Base-by-base conservation (phyloP, 2,797 vertebrate genomes). In the Halcyon smyrnensis region DNA sequence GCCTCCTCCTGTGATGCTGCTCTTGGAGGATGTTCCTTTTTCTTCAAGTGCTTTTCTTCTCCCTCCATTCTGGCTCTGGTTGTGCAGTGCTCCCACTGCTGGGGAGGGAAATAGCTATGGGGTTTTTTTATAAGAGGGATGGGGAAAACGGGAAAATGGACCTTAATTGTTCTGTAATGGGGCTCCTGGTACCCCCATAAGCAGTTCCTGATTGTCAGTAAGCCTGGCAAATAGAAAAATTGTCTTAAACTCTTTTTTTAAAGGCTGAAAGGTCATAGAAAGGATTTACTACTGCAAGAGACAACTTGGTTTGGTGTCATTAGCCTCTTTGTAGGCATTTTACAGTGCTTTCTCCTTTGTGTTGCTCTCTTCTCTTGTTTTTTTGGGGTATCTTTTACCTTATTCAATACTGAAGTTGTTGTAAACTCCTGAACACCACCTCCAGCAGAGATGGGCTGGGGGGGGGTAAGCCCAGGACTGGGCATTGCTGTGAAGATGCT, bases 261-360 rank as follows among this genome's bases (percentile, higher is more conserved):
- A 78, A 82, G 65, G 62, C 86, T 89, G 83, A 74, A 87, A 95
- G 79, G 67, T 87, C 56, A 23, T 74, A 85, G 87, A 90, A 78
- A 75, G 75, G 76, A 71, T 82, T 79, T 70, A 3, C 37, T 64
- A 15, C 43, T 9, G 4, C 70, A 41, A 60, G 83, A 74, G 89
- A 71, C 83, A 64, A 59, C 57, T 71, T 65, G 79, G 83, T 92
- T 95, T 90, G 75, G 63, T 19, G 54, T 45, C 95, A 78, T 92
- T 78, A 87, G 67, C 43, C 62, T 84, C 76, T 57, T 71, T 24
- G 53, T 21, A 62, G 34, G 37, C 36, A 14, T 59, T 73, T 91
- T 73, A 87, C 39, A 57, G 67, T 12, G 56, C 48, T 76, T 85
- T 85, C 32, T 32, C 10, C 20, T 13, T 28, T 11, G 59, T 5